phyloP scores from a whole-genome alignment of 2,888 invertebrate genomes.

The Drosophila mayaguana region DNA sequence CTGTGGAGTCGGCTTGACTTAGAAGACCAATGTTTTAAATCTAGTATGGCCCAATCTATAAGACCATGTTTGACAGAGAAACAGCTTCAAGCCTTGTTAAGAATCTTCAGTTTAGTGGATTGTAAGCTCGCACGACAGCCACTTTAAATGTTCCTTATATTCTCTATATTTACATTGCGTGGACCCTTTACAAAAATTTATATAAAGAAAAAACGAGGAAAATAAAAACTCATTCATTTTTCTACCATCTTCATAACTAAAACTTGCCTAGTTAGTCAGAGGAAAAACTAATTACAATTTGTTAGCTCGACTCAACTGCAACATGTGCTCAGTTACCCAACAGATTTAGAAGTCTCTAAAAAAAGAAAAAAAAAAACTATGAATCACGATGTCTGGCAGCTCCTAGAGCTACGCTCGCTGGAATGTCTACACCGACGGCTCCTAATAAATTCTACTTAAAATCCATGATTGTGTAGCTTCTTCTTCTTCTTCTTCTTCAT shows the following conservation, averaged over 20 bases:
- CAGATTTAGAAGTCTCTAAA: neutral
- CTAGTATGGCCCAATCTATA: no score
- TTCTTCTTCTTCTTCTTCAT: neutral
- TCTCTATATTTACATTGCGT: no score
- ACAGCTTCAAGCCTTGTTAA: no score
- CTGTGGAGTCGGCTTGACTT: no score
- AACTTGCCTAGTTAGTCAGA: neutral
- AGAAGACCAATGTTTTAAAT: no score
- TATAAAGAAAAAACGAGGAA: no score
- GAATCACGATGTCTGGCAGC: neutral
- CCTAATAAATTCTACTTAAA: slow-evolving; percentile 66
- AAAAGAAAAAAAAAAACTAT: neutral
- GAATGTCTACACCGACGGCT: neutral
- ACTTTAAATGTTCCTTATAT: no score
- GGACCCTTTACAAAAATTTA: neutral
- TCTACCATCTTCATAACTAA: neutral
- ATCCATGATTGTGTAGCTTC: slow-evolving; percentile 52
- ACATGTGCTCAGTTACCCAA: neutral
- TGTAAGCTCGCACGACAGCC: no score
- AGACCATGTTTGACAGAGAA: no score
- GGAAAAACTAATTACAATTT: slow-evolving; percentile 1
- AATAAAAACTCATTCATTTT: neutral
- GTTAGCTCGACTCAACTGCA: neutral
- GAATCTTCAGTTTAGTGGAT: no score
- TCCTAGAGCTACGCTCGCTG: neutral